Conservation (phyloP, 1,140 invertebrate species). For the Acromyrmex echinatior region DNA sequence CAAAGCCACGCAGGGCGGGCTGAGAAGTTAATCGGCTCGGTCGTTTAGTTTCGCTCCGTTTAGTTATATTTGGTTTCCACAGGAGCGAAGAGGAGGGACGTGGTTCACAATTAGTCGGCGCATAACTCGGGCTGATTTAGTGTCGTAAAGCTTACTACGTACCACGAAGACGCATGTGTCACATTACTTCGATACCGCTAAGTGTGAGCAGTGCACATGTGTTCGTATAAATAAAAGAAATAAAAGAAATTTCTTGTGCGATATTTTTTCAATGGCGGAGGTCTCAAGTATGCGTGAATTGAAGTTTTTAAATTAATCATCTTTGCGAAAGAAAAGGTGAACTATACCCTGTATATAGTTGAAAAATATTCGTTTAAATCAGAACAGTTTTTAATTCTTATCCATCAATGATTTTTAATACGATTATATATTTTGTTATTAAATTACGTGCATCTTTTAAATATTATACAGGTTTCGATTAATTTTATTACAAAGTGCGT, state of each 20-base stretch:
- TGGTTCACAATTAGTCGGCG: conserved; percentile 85
- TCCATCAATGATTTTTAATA: not conserved
- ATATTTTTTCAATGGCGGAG: conserved; percentile 23
- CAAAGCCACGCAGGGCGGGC: conserved; percentile 46
- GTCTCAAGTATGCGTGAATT: not conserved
- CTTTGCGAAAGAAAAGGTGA: too few relatives aligned
- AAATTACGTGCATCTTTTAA: not conserved
- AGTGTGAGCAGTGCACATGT: conserved; percentile 32
- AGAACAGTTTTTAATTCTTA: not conserved
- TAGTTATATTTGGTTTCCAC: conserved; percentile 86
- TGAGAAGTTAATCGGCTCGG: conserved; percentile 83
- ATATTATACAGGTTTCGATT: not conserved
- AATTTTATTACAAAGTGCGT: not conserved
- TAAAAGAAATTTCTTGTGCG: conserved; percentile 6
- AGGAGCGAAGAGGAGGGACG: conserved; percentile 75
- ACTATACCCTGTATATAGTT: not conserved
- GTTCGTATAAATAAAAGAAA: not conserved
- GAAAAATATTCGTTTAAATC: not conserved
- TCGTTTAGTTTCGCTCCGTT: conserved; percentile 82
- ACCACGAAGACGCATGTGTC: conserved; percentile 61
- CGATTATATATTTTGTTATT: not conserved
- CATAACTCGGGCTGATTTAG: conserved; percentile 85
- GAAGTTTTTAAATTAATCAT: not conserved
- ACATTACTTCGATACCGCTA: conserved; percentile 62
- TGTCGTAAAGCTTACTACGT: conserved; percentile 68